These are phyloP conservation scores for Malurus splendens DNA, from an alignment of 2,797 vertebrate genomes.

Conservation along the genomic window DNA sequence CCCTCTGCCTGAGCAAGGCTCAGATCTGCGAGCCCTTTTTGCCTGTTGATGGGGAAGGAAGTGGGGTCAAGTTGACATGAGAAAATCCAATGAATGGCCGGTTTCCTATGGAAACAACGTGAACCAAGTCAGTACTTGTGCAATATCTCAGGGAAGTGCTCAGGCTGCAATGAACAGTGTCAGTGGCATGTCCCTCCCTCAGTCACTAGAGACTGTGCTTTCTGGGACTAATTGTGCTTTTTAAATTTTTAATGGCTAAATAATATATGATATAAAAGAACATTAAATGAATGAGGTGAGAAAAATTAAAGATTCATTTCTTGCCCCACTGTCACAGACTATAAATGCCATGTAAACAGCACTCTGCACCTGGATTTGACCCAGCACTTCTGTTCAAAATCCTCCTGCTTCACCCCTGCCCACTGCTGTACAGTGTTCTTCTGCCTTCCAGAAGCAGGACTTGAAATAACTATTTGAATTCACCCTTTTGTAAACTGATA, in stretches of 20 bases:
- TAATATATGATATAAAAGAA: neutral
- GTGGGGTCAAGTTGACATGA: fast-evolving
- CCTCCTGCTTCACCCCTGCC: neutral
- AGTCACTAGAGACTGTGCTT: fast-evolving
- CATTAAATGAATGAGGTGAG: neutral
- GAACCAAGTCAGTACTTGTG: neutral
- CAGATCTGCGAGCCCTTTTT: neutral
- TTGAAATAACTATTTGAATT: neutral
- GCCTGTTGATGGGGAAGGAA: neutral
- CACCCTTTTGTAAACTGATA: neutral
- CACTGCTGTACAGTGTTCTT: neutral
- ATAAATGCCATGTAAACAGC: neutral
- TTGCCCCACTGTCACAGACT: neutral
- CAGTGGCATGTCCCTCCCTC: fast-evolving
- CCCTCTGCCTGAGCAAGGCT: neutral
- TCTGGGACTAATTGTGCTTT: neutral
- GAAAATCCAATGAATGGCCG: neutral
- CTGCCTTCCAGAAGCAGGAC: neutral
- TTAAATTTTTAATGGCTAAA: neutral
- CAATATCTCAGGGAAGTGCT: too few relatives aligned
- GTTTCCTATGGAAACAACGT: neutral
- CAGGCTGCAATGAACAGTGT: neutral
- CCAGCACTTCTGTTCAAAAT: neutral
- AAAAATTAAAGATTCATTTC: neutral
- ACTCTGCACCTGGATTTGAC: neutral